Percentiles rank a stretch among this genome's conserved stretches.
Conservation (phyloP, 1,140 invertebrate genomes). For the Sycobia sp. region DNA sequence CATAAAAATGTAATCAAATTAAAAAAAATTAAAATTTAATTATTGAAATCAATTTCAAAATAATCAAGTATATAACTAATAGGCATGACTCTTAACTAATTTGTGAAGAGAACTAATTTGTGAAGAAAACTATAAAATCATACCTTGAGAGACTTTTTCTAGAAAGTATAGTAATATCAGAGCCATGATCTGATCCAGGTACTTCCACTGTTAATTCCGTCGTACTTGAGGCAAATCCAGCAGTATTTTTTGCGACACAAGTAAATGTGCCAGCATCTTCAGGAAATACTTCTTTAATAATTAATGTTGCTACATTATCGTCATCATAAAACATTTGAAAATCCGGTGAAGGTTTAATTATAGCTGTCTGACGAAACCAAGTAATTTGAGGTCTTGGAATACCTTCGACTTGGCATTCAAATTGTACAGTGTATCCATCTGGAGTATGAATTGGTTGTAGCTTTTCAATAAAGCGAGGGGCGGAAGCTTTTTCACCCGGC, state of each 20-base stretch:
- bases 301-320: conserved; percentile 88
- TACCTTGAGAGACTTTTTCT: conserved; percentile 78
- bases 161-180: conserved; percentile 78
- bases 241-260: conserved; percentile 93
- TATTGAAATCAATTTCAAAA: not conserved
- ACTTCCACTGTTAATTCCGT: conserved; percentile 88
- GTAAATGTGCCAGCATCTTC: conserved; percentile 97
- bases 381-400: conserved; percentile 88
- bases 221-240: conserved; percentile 89
- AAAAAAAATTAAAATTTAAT: not conserved
- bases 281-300: conserved; percentile 94
- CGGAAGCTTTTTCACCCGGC: conserved; percentile 75
- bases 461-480: conserved; percentile 85
- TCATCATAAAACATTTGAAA: conserved; percentile 94
- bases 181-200: conserved; percentile 86
- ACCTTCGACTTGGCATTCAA: conserved; percentile 90
- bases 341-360: conserved; percentile 87
- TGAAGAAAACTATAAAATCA: not conserved
- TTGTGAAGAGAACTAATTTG: too few species aligned
- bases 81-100: too few species aligned
- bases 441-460: conserved; percentile 80
- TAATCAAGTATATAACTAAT: too few species aligned
- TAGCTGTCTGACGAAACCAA: conserved; percentile 92
- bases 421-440: conserved; percentile 87
- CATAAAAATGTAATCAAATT: not conserved